These are phyloP conservation scores for Coelopa frigida DNA, from an alignment of 1,140 invertebrate genomes.

Conservation along the genomic window DNA sequence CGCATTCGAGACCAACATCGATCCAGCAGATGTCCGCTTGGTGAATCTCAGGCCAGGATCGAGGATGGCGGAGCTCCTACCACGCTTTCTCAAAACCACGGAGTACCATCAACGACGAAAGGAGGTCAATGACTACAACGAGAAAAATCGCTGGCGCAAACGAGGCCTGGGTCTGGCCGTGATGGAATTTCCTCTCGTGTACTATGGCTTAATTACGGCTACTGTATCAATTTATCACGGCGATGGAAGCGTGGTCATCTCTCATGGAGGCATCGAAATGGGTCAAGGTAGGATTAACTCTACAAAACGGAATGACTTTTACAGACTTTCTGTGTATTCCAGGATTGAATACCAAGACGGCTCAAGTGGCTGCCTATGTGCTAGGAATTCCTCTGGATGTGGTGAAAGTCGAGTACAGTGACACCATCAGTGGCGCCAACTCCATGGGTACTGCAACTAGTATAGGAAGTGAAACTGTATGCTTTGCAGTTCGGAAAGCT, in stretches of 20 bases:
- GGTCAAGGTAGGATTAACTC: slow-evolving; percentile 70
- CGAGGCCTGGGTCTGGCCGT: slow-evolving; percentile 59
- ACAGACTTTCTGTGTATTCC: no score
- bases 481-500: slow-evolving; percentile 57
- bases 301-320: no score
- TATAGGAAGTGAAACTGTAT: slow-evolving; percentile 60
- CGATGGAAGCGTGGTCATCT: slow-evolving; percentile 68
- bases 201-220: slow-evolving; percentile 54
- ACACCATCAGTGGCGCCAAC: slow-evolving; percentile 60
- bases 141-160: slow-evolving; percentile 69
- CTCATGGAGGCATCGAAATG: slow-evolving; percentile 74
- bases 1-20: slow-evolving; percentile 54
- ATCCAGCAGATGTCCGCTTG: slow-evolving; percentile 59
- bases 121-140: slow-evolving; percentile 57
- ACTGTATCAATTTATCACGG: slow-evolving; percentile 63
- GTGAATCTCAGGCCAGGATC: slow-evolving; percentile 52
- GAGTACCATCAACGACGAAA: slow-evolving; percentile 53
- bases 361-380: slow-evolving; percentile 68
- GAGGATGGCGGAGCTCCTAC: slow-evolving; percentile 42
- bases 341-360: slow-evolving; percentile 57
- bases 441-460: slow-evolving; percentile 60
- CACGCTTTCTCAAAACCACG: slow-evolving; percentile 25
- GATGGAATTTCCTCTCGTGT: slow-evolving; percentile 56
- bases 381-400: slow-evolving; percentile 64
- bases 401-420: slow-evolving; percentile 60